A percentile compares a stretch with the other conserved stretches of the same genome.
These are phyloP conservation scores for Rhinichthys klamathensis DNA, from an alignment of 2,113 vertebrate genomes.

Conservation along the genomic window DNA sequence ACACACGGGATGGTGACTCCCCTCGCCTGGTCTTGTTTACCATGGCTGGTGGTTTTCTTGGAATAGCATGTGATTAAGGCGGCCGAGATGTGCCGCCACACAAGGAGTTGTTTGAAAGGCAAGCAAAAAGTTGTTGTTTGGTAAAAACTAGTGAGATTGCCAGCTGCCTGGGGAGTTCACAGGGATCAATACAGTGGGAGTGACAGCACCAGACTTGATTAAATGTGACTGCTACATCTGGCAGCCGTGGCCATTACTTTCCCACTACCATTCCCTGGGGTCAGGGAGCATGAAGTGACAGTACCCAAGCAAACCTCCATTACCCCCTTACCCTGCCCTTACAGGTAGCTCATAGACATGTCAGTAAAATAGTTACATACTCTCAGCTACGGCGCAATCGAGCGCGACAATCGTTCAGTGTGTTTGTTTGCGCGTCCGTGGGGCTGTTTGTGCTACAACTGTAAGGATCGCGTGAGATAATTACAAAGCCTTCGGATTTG, in stretches of 20 bases:
- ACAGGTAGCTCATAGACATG: constrained; percentile 67
- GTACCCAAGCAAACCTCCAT: constrained; percentile 76
- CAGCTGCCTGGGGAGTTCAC: constrained; percentile 66
- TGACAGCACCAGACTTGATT: constrained; percentile 80
- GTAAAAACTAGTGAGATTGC: constrained; percentile 66
- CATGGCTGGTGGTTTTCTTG: constrained; percentile 54
- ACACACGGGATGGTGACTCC: constrained; percentile 22
- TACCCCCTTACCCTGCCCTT: constrained; percentile 74
- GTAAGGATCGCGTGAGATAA: constrained; percentile 54
- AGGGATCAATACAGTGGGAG: constrained; percentile 76
- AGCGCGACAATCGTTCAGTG: neutral
- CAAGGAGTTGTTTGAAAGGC: constrained; percentile 72
- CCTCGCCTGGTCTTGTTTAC: constrained; percentile 65
- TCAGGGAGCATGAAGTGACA: constrained; percentile 78
- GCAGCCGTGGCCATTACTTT: constrained; percentile 78
- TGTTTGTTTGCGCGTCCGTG: constrained; percentile 4
- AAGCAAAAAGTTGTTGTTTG: constrained; percentile 69
- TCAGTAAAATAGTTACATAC: constrained; percentile 67
- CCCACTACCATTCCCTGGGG: constrained; percentile 72
- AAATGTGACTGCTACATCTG: constrained; percentile 84
- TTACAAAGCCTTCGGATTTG: constrained; percentile 47
- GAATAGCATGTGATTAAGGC: constrained; percentile 70
- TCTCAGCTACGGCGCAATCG: constrained; percentile 46
- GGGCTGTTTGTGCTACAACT: constrained; percentile 27
- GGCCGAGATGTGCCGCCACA: constrained; percentile 60